Evolutionary conservation across 2,113 vertebrate species (phyloP).

Genomic region (Polypterus senegalus): DNA sequence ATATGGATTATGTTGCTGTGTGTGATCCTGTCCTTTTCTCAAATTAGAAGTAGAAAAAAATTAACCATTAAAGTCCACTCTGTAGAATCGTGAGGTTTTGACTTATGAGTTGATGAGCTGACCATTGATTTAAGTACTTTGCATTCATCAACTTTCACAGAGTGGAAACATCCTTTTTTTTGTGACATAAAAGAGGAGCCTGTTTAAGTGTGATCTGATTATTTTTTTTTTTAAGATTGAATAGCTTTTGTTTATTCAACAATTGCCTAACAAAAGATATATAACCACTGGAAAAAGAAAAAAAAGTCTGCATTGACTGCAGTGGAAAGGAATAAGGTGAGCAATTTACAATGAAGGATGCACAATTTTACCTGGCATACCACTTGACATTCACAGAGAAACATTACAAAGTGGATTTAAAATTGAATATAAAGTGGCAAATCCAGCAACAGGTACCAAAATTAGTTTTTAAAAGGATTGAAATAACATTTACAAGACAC

Average conservation of each 20-base stretch:
- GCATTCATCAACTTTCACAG: no score
- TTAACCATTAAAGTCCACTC: no score
- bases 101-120: no score
- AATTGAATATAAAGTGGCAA: conserved; percentile 70
- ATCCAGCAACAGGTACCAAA: conserved; percentile 72
- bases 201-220: no score
- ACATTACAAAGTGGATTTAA: conserved; percentile 68
- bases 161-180: no score
- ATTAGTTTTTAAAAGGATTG: conserved; percentile 72
- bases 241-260: conserved; percentile 71
- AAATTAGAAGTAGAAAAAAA: no score
- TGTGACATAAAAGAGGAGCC: no score
- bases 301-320: conserved; percentile 73
- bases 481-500: conserved; percentile 96
- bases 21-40: no score
- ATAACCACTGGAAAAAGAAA: conserved; percentile 47
- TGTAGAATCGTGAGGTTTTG: no score
- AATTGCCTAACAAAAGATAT: conserved; percentile 72
- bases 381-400: conserved; percentile 72
- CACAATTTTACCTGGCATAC: conserved; percentile 71
- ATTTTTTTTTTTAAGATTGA: conserved; percentile 77
- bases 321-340: conserved; percentile 67
- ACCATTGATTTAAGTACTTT: no score
- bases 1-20: no score
- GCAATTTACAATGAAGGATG: conserved; percentile 83